These are phyloP conservation scores for Bursaphelenchus okinawaensis DNA, from an alignment of 2,888 invertebrate genomes.

Conservation along the genomic window DNA sequence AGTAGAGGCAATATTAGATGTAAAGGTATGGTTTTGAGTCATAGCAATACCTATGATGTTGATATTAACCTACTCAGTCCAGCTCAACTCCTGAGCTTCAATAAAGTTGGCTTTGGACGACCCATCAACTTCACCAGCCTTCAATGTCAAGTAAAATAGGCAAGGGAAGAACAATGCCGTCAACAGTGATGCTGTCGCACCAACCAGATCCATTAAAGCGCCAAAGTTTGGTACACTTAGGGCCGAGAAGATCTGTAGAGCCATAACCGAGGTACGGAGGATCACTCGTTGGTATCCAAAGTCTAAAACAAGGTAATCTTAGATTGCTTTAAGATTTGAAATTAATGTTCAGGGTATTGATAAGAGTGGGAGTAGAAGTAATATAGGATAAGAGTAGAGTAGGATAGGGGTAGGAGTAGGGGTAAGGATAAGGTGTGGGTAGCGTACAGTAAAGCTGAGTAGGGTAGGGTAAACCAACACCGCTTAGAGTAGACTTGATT, in stretches of 20 bases:
- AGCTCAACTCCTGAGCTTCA: not conserved
- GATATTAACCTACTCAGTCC: not conserved
- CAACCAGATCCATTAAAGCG: slow-evolving; percentile 30
- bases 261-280: slow-evolving; percentile 41
- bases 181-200: slow-evolving; percentile 34
- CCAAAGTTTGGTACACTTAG: slow-evolving; percentile 31
- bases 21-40: too few species aligned
- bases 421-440: too few species aligned
- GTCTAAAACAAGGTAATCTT: slow-evolving; percentile 12
- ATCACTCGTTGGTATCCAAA: slow-evolving; percentile 35
- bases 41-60: too few species aligned
- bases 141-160: slow-evolving; percentile 45
- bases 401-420: too few species aligned
- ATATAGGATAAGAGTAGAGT: too few species aligned
- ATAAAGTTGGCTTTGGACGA: not conserved
- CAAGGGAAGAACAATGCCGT: slow-evolving; percentile 51
- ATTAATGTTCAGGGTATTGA: not conserved
- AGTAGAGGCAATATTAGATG: too few species aligned
- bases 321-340: not conserved
- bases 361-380: too few species aligned
- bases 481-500: too few species aligned
- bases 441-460: too few species aligned
- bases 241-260: slow-evolving; percentile 26
- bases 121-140: slow-evolving; percentile 26
- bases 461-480: too few species aligned